These are phyloP conservation scores for Drosophila anceps DNA, from an alignment of 2,888 invertebrate genomes.

Conservation along the genomic window DNA sequence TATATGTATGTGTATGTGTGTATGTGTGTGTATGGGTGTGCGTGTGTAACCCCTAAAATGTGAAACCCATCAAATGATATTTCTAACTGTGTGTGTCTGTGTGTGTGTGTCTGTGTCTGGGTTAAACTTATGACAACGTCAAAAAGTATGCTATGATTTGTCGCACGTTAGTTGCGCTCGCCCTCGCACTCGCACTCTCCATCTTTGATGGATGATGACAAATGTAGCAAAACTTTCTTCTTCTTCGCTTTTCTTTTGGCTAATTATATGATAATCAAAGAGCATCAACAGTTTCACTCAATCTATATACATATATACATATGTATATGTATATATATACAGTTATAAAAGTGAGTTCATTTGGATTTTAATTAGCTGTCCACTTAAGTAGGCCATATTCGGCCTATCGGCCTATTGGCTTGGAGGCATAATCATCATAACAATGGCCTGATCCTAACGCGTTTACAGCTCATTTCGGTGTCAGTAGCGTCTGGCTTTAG, in stretches of 20 bases:
- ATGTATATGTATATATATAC: not conserved
- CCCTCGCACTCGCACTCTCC: not conserved
- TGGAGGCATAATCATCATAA: constrained; percentile 70
- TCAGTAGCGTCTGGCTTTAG: constrained; percentile 23
- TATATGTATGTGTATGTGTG: not conserved
- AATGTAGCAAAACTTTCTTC: constrained; percentile 53
- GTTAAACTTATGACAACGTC: constrained; percentile 64
- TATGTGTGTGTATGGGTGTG: not conserved
- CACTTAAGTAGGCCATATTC: constrained; percentile 45
- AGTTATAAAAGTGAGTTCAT: constrained; percentile 46
- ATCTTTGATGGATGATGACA: constrained; percentile 69
- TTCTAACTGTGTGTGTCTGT: not conserved
- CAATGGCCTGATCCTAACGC: constrained; percentile 60
- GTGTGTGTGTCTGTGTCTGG: not conserved
- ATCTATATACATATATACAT: constrained; percentile 19
- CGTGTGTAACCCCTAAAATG: constrained; percentile 8
- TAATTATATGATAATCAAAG: constrained; percentile 76
- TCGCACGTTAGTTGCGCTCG: constrained; percentile 46
- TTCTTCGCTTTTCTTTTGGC: constrained; percentile 1
- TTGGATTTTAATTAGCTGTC: constrained; percentile 71
- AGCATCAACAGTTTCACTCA: constrained; percentile 48
- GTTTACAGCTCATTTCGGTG: constrained; percentile 65
- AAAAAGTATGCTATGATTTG: constrained; percentile 72
- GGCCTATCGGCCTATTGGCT: not conserved
- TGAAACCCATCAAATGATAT: constrained; percentile 38